A percentile compares a stretch with the other conserved stretches of the same genome.
These are phyloP conservation scores for Heliothis virescens DNA, from an alignment of 1,140 invertebrate species.

Conservation along the genomic window DNA sequence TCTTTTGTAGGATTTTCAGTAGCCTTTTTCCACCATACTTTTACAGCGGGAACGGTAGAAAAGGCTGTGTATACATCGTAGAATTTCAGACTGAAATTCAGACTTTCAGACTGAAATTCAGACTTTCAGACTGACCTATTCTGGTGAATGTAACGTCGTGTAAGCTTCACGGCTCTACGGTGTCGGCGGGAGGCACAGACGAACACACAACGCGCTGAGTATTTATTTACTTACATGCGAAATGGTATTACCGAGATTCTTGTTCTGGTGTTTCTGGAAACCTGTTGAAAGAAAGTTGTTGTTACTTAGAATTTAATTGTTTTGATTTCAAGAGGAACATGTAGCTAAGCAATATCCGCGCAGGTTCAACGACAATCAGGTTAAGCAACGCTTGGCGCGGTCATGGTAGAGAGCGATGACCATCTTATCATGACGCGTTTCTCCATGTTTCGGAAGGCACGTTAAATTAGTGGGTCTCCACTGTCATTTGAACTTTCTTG, in stretches of 20 bases:
- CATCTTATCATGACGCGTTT: too few species aligned
- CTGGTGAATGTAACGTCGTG: neutral
- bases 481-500: too few species aligned
- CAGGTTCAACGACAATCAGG: too few species aligned
- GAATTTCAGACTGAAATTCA: neutral
- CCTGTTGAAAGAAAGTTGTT: slow-evolving; percentile 50
- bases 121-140: neutral
- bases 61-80: neutral
- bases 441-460: too few species aligned
- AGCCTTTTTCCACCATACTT: too few species aligned
- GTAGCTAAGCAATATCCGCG: too few species aligned
- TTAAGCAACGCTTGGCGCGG: too few species aligned
- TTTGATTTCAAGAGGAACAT: too few species aligned
- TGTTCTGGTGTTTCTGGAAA: slow-evolving; percentile 56
- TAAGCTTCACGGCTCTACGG: neutral
- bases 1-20: too few species aligned
- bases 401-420: too few species aligned
- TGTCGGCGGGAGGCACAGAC: slow-evolving; percentile 33
- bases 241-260: slow-evolving; percentile 63
- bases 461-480: too few species aligned
- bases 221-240: slow-evolving; percentile 63
- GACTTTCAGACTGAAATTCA: neutral
- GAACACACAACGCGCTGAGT: slow-evolving; percentile 77
- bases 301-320: too few species aligned
- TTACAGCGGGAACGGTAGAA: neutral